A percentile compares a stretch with the other conserved stretches of the same genome.
These are phyloP conservation scores for Cuculus canorus DNA, from an alignment of 2,797 vertebrate genomes.

Conservation along the genomic window DNA sequence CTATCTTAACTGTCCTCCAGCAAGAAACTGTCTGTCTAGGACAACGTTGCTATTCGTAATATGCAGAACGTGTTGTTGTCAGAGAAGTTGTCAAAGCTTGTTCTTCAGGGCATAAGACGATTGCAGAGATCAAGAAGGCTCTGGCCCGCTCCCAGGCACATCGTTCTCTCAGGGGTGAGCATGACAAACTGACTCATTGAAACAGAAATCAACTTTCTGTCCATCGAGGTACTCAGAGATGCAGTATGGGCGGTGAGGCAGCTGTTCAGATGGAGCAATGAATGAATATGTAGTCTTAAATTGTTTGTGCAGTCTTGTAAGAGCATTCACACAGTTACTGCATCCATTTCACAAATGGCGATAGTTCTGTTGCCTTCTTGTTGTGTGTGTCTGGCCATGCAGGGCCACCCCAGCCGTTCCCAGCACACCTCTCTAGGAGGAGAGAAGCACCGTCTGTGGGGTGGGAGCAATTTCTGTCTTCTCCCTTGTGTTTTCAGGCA, in stretches of 20 bases:
- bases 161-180: accelerated
- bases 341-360: accelerated
- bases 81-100: neutral
- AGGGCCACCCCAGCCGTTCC: neutral
- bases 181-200: neutral
- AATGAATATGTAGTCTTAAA: neutral
- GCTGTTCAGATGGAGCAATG: neutral
- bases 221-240: neutral
- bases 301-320: neutral
- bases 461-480: neutral
- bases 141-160: neutral
- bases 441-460: neutral
- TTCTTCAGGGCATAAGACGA: neutral
- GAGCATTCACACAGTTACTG: accelerated
- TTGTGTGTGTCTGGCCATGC: accelerated
- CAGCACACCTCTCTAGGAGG: neutral
- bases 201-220: neutral
- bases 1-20: neutral
- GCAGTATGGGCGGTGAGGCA: neutral
- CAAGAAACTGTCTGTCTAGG: neutral
- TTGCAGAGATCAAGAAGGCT: neutral
- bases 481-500: neutral
- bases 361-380: neutral
- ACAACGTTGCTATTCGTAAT: neutral
- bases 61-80: neutral